These are phyloP conservation scores for Oreochromis spilurus DNA, from an alignment of 2,113 vertebrate species.

Conservation along the genomic window DNA sequence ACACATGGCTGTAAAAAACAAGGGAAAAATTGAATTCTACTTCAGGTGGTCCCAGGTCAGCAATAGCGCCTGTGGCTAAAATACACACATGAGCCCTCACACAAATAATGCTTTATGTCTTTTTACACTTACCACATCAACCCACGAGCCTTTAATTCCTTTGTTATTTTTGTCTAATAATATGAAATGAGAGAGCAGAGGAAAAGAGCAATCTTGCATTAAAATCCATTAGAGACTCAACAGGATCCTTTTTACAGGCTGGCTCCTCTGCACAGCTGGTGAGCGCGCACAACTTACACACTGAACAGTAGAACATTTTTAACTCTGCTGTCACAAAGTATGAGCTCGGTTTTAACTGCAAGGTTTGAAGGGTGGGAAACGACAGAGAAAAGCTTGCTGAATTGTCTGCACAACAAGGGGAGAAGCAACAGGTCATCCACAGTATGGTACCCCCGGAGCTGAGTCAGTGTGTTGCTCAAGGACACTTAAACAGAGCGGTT, in stretches of 20 bases:
- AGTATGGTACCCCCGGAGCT: neutral
- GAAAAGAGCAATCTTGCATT: constrained; percentile 26
- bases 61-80: constrained; percentile 35
- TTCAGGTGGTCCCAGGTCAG: constrained; percentile 56
- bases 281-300: neutral
- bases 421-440: neutral
- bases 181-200: constrained; percentile 6
- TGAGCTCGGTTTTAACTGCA: neutral
- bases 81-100: constrained; percentile 1
- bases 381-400: neutral
- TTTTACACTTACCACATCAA: neutral
- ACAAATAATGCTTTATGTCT: constrained; percentile 10
- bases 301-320: neutral
- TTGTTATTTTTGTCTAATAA: neutral
- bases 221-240: constrained; percentile 46
- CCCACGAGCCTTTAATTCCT: neutral
- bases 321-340: neutral
- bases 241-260: constrained; percentile 29
- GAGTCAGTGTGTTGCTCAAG: neutral
- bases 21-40: constrained; percentile 56
- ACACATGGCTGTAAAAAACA: constrained; percentile 24
- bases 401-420: neutral
- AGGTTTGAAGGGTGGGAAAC: neutral
- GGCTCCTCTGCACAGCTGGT: constrained; percentile 26
- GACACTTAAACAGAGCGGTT: neutral